These are phyloP conservation scores for Paramuricea clavata DNA, from an alignment of 92 coral and sea anemone genomes.

Conservation along the genomic window DNA sequence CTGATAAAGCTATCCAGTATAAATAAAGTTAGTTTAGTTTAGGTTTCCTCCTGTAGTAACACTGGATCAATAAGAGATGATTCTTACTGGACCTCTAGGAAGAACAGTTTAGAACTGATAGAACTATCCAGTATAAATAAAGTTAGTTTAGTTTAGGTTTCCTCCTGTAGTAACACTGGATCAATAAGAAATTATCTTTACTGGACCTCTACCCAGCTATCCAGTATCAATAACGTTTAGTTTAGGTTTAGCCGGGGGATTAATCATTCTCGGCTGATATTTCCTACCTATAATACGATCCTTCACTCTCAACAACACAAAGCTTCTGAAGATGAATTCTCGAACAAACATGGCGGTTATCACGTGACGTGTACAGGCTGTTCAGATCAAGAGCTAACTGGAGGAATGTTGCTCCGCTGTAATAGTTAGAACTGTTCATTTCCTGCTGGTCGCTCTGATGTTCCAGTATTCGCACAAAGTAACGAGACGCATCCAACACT, in stretches of 20 bases:
- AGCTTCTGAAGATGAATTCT: slow-evolving; percentile 72
- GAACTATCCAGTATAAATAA: too few relatives aligned
- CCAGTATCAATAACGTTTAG: too few relatives aligned
- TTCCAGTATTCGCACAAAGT: slow-evolving; percentile 89
- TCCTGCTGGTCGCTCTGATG: slow-evolving; percentile 65
- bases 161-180: too few relatives aligned
- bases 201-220: too few relatives aligned
- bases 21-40: too few relatives aligned
- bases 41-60: too few relatives aligned
- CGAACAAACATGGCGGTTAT: slow-evolving; percentile 70
- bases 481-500: slow-evolving; percentile 78
- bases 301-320: slow-evolving; percentile 70
- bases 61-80: too few relatives aligned
- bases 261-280: not conserved
- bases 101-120: too few relatives aligned
- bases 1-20: not conserved
- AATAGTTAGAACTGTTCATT: slow-evolving; percentile 27
- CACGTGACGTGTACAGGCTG: slow-evolving; percentile 77
- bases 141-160: too few relatives aligned
- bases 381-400: slow-evolving; percentile 82
- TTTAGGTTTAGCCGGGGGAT: too few relatives aligned
- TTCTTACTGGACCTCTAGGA: too few relatives aligned
- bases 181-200: too few relatives aligned
- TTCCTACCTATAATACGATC: slow-evolving; percentile 80
- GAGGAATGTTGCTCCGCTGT: slow-evolving; percentile 79